Percentiles rank a stretch among this genome's conserved stretches.
These are phyloP conservation scores for Formica exsecta DNA, from an alignment of 1,140 invertebrate species.

Conservation along the genomic window DNA sequence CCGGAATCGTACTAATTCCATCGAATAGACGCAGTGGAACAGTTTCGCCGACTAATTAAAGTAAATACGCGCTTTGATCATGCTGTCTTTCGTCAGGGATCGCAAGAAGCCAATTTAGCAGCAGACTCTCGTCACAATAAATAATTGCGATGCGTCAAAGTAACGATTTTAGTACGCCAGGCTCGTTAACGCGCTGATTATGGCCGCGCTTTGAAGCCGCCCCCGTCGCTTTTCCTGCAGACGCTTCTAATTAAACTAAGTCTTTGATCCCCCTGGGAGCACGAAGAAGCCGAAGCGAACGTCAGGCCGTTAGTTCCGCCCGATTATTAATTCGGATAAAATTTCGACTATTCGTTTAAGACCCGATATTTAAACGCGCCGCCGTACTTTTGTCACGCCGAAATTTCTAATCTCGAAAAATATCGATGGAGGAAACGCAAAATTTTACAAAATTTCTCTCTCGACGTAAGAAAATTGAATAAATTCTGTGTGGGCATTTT, in stretches of 20 bases:
- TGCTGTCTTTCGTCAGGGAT: constrained; percentile 36
- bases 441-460: background rate
- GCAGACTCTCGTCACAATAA: constrained; percentile 56
- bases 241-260: constrained; percentile 60
- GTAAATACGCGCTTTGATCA: constrained; percentile 54
- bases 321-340: constrained; percentile 46
- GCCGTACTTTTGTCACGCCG: background rate
- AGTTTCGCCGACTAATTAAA: constrained; percentile 33
- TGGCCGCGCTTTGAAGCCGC: constrained; percentile 42
- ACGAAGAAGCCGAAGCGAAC: constrained; percentile 24
- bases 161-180: constrained; percentile 56
- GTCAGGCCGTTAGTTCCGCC: constrained; percentile 6
- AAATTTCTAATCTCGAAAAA: background rate
- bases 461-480: constrained; percentile 1
- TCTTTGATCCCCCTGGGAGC: constrained; percentile 40
- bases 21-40: background rate
- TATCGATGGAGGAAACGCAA: background rate
- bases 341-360: background rate
- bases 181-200: constrained; percentile 58
- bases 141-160: constrained; percentile 62
- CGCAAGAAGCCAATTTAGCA: constrained; percentile 55
- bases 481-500: background rate
- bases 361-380: background rate
- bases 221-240: constrained; percentile 21
- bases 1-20: background rate